Evolutionary conservation across 1,140 invertebrate genomes (phyloP).

Genomic region (Apis florea): DNA sequence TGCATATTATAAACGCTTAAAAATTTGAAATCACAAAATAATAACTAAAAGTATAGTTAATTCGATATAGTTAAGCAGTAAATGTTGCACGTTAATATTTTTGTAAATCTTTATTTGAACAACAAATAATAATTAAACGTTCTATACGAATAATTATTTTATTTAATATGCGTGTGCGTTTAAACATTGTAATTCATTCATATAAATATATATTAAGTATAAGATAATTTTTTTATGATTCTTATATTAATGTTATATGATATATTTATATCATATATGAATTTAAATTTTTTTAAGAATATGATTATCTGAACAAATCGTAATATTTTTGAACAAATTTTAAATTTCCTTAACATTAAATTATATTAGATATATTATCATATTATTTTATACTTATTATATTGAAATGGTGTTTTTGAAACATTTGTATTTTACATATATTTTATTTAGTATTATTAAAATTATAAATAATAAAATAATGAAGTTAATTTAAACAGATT

Average conservation of each 20-base stretch:
- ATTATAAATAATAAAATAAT: not conserved
- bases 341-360: not conserved
- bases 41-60: not conserved
- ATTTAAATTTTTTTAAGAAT: not conserved
- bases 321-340: not conserved
- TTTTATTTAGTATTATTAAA: not conserved
- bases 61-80: not conserved
- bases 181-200: constrained; percentile 9
- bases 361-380: too few species aligned
- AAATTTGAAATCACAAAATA: not conserved
- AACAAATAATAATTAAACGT: not conserved
- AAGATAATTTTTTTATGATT: not conserved
- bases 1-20: not conserved
- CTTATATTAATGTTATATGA: not conserved
- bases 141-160: constrained; percentile 13
- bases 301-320: not conserved
- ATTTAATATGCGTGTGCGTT: not conserved
- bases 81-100: constrained; percentile 31
- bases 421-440: not conserved
- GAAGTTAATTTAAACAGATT: not conserved
- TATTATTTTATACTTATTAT: too few species aligned
- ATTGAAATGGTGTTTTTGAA: not conserved
- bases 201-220: not conserved
- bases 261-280: not conserved
- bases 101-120: constrained; percentile 21